phyloP scores from a whole-genome alignment of 2,888 invertebrate species.

The Kuschelorhynchus macadamiae region DNA sequence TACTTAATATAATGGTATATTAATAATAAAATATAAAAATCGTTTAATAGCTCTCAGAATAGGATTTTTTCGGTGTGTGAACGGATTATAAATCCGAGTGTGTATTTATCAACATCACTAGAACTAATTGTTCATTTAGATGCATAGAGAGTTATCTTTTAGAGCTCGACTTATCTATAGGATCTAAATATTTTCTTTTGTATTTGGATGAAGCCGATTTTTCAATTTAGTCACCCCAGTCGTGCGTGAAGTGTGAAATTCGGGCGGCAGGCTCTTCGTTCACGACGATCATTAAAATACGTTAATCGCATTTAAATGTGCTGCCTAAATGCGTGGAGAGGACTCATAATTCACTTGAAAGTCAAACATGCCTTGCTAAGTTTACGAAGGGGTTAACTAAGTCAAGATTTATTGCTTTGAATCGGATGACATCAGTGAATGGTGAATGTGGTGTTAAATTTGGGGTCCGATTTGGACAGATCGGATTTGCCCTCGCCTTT shows the following conservation, averaged over 20 bases:
- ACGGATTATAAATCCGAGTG: too few species aligned
- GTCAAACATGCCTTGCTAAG: slow-evolving; percentile 61
- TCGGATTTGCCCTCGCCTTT: slow-evolving; percentile 44
- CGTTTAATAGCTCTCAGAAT: too few species aligned
- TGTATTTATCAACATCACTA: slow-evolving; percentile 12
- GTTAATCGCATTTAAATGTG: slow-evolving; percentile 67
- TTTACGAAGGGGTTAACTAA: slow-evolving; percentile 61
- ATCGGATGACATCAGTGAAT: slow-evolving; percentile 56
- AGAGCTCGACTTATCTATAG: slow-evolving; percentile 12
- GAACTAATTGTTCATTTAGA: slow-evolving; percentile 9
- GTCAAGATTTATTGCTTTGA: slow-evolving; percentile 66
- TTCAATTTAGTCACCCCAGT: slow-evolving; percentile 39
- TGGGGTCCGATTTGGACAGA: slow-evolving; percentile 40
- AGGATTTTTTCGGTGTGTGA: too few species aligned
- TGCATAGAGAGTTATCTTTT: slow-evolving; percentile 9
- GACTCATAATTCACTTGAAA: slow-evolving; percentile 64
- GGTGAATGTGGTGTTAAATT: slow-evolving; percentile 63
- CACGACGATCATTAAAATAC: slow-evolving; percentile 63
- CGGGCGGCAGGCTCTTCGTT: slow-evolving; percentile 33
- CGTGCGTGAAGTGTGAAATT: slow-evolving; percentile 47
- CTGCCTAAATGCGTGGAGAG: slow-evolving; percentile 50
- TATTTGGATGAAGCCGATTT: slow-evolving; percentile 22
- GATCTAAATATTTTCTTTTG: slow-evolving; percentile 27
- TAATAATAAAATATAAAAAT: too few species aligned
- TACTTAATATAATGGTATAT: too few species aligned